Evolutionary conservation across 2,113 vertebrate genomes (phyloP).

Genomic region (Eurystomus gularis): DNA sequence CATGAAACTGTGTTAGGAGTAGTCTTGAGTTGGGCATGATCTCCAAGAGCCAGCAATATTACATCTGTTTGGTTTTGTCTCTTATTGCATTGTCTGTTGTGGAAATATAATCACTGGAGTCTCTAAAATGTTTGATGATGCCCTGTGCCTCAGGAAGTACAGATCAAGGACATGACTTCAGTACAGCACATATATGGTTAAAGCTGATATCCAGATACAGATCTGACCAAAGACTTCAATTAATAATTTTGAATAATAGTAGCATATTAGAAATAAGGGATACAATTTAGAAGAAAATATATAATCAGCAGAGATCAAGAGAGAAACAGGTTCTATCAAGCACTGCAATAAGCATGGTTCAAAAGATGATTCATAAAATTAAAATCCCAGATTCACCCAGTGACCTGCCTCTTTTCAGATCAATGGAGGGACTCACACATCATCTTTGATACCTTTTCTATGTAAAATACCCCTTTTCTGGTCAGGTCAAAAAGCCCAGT

Average conservation of each 20-base stretch:
- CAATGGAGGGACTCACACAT: background rate
- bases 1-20: background rate
- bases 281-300: conserved; percentile 14
- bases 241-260: conserved; percentile 28
- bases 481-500: background rate
- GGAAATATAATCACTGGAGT: accelerated
- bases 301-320: conserved; percentile 38
- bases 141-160: background rate
- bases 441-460: conserved; percentile 1
- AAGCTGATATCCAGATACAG: background rate
- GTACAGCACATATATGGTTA: background rate
- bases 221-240: conserved; percentile 39
- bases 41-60: background rate
- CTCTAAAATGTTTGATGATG: background rate
- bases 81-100: background rate
- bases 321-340: conserved; percentile 46
- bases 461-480: background rate
- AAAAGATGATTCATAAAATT: conserved; percentile 46
- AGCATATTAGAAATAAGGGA: conserved; percentile 28
- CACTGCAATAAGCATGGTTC: background rate
- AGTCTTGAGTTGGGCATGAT: background rate
- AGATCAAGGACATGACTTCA: background rate
- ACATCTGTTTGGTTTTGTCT: background rate
- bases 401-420: conserved; percentile 24
- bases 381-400: conserved; percentile 37